Conservation (phyloP, 2,797 vertebrate species). For the Myotis daubentonii region DNA sequence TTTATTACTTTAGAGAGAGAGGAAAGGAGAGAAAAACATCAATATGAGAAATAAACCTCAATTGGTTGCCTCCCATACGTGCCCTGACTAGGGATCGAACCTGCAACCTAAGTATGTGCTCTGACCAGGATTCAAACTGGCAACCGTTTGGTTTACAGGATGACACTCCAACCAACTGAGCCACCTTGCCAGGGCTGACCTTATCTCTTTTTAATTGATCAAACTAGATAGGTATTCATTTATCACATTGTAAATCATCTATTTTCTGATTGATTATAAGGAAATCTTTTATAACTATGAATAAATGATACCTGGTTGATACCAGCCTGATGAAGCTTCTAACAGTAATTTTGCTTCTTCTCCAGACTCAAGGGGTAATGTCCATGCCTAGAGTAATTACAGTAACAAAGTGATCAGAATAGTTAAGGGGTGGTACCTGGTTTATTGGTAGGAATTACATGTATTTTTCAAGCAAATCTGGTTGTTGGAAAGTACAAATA, state of each 20-base stretch:
- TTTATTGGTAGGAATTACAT: background rate
- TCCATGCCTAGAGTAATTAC: background rate
- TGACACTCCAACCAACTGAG: background rate
- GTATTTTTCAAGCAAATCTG: conserved; percentile 9
- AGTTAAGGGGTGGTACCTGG: background rate
- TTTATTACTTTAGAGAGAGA: background rate
- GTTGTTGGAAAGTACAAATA: conserved; percentile 16
- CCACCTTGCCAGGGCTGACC: background rate
- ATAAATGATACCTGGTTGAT: background rate
- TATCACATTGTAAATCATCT: background rate
- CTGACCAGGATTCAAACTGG: background rate
- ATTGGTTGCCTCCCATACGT: background rate
- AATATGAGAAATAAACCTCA: background rate
- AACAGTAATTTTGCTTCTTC: background rate
- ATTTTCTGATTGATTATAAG: background rate
- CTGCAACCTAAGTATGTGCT: background rate
- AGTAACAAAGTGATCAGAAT: background rate
- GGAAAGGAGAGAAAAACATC: background rate
- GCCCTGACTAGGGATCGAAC: background rate
- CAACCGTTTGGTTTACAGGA: background rate
- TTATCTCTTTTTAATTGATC: background rate
- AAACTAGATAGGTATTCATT: background rate
- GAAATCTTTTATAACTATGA: background rate
- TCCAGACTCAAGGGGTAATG: background rate
- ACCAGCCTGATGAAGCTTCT: background rate